Percentiles rank a stretch among this genome's conserved stretches.
Evolutionary conservation across 2,888 invertebrate genomes (phyloP).

Genomic region (Drosophila putrida): DNA sequence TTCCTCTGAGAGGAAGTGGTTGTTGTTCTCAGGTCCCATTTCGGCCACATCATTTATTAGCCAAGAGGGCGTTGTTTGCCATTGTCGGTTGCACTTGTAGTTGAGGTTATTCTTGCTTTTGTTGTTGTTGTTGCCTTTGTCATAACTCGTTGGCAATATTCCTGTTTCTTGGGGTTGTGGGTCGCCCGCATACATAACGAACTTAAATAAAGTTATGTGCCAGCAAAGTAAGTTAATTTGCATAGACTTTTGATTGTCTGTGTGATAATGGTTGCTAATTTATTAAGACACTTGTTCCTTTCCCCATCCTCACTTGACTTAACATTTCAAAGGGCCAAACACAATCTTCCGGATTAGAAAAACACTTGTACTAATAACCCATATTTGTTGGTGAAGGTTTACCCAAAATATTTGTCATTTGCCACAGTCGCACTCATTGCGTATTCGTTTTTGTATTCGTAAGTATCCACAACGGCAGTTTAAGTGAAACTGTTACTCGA

Average conservation of each 20-base stretch:
- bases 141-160: slow-evolving; percentile 48
- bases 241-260: slow-evolving; percentile 62
- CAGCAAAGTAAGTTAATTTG: slow-evolving; percentile 67
- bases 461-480: slow-evolving; percentile 16
- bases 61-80: slow-evolving; percentile 48
- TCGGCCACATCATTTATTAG: slow-evolving; percentile 69
- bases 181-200: slow-evolving; percentile 72
- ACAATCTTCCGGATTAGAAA: slow-evolving; percentile 28
- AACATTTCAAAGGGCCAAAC: slow-evolving; percentile 23
- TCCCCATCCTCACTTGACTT: neutral
- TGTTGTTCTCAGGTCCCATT: slow-evolving; percentile 45
- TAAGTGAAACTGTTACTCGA: slow-evolving; percentile 26
- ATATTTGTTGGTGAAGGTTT: slow-evolving; percentile 19
- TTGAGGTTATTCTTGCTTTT: slow-evolving; percentile 10
- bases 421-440: slow-evolving; percentile 5
- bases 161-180: slow-evolving; percentile 36
- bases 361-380: slow-evolving; percentile 53
- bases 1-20: slow-evolving; percentile 22
- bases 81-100: slow-evolving; percentile 45
- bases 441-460: slow-evolving; percentile 7
- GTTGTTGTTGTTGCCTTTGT: slow-evolving; percentile 41
- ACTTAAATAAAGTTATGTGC: slow-evolving; percentile 69
- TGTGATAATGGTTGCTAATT: slow-evolving; percentile 52
- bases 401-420: slow-evolving; percentile 29
- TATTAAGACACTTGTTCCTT: slow-evolving; percentile 57